Percentiles rank a stretch among this genome's conserved stretches.
Conservation (phyloP, 1,140 invertebrate species). For the Caenorhabditis elegans region WBcel235 BX284602.5:10630001-10630500, state of each 20-base stretch:
- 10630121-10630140: background rate
- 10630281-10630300: background rate
- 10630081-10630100: background rate
- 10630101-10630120: background rate
- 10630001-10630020: background rate
- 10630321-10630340: background rate
- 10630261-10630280: slow-evolving; percentile 4
- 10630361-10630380: background rate
- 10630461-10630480: background rate
- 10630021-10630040: background rate
- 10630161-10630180: background rate
- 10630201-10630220: background rate
- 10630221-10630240: background rate
- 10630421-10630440: background rate
- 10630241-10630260: no score
- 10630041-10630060: background rate
- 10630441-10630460: no score
- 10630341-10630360: slow-evolving; percentile 10
- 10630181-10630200: background rate
- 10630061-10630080: background rate
- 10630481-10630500: slow-evolving; percentile 3
- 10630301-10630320: background rate
- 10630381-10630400: background rate
- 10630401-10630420: no score
- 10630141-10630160: background rate